Conservation (phyloP, 2,113 vertebrate species). For the Rhinoptilus africanus region DNA sequence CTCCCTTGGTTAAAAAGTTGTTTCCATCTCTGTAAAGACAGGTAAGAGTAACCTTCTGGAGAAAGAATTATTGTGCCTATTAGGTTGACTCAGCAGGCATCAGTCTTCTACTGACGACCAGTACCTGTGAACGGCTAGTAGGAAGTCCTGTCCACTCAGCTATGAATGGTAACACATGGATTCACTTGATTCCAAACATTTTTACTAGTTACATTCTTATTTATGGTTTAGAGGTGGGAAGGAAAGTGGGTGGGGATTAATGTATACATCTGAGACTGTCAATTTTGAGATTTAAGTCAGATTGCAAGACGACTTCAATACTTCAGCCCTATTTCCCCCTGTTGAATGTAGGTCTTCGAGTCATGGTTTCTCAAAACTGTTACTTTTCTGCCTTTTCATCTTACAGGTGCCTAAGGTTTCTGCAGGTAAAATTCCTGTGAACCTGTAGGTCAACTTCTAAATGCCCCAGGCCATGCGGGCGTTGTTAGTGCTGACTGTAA, state of each 20-base stretch:
- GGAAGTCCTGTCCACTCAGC: not conserved
- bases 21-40: not conserved
- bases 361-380: not conserved
- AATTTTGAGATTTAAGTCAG: not conserved
- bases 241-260: not conserved
- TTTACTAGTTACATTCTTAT: not conserved
- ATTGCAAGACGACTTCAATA: not conserved
- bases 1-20: not conserved
- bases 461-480: not conserved
- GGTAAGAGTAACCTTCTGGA: not conserved
- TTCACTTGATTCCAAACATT: not conserved
- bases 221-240: conserved; percentile 10
- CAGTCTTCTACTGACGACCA: not conserved
- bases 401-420: not conserved
- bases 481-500: not conserved
- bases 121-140: not conserved
- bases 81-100: not conserved
- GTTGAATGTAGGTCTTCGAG: not conserved
- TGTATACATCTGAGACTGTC: not conserved
- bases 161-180: not conserved
- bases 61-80: not conserved
- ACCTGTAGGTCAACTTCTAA: not conserved
- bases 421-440: not conserved
- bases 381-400: not conserved
- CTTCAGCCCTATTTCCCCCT: not conserved